Evolutionary conservation across 1,140 invertebrate species (phyloP).

Genomic region (Bombus impatiens): DNA sequence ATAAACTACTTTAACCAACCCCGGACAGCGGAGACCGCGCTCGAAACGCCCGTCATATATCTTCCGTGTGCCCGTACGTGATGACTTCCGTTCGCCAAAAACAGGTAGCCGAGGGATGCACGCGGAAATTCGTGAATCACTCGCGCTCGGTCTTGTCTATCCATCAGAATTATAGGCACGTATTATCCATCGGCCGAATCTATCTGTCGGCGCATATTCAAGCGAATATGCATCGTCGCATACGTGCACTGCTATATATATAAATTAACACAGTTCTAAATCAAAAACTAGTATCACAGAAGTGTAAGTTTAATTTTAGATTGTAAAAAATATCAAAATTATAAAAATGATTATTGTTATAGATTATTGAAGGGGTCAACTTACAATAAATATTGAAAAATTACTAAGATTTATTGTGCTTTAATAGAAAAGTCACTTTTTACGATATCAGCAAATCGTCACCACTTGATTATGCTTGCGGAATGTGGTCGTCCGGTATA

Average conservation of each 20-base stretch:
- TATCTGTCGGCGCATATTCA: constrained; percentile 57
- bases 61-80: constrained; percentile 14
- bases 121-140: constrained; percentile 52
- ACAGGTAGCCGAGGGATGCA: constrained; percentile 5
- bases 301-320: too few species aligned
- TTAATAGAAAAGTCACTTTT: too few species aligned
- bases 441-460: too few species aligned
- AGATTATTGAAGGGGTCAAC: too few species aligned
- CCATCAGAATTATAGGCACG: constrained; percentile 65
- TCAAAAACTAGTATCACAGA: too few species aligned
- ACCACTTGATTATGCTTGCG: too few species aligned
- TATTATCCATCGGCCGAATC: constrained; percentile 57
- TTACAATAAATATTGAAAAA: too few species aligned
- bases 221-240: constrained; percentile 43
- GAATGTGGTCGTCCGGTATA: too few species aligned
- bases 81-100: constrained; percentile 38
- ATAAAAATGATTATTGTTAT: too few species aligned
- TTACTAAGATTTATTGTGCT: too few species aligned
- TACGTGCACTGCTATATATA: not conserved
- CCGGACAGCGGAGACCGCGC: not conserved
- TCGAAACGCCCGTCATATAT: constrained; percentile 22
- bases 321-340: too few species aligned
- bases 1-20: constrained; percentile 15
- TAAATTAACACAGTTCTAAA: too few species aligned
- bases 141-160: constrained; percentile 43